Evolutionary conservation across 2,113 vertebrate species (phyloP).

Genomic region (Tichodroma muraria): DNA sequence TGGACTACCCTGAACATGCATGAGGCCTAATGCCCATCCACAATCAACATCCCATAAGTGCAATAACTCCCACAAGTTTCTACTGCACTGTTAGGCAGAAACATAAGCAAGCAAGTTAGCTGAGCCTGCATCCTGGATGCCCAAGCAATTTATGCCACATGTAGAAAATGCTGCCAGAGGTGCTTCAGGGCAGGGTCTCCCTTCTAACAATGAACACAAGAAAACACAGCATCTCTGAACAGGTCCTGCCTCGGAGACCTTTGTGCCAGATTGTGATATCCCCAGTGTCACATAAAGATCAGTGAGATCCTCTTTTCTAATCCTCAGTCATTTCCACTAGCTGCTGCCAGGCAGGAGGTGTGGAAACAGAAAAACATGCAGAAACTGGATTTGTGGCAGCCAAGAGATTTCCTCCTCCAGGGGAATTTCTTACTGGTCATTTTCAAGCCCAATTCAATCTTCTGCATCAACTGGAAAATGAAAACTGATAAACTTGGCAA

Average conservation of each 20-base stretch:
- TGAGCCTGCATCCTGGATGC: background rate
- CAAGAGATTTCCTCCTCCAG: background rate
- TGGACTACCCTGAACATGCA: background rate
- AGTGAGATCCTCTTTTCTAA: background rate
- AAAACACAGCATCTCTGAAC: background rate
- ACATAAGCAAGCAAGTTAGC: background rate
- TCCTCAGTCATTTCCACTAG: background rate
- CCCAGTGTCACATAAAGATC: background rate
- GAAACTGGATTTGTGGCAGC: background rate
- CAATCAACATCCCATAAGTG: background rate
- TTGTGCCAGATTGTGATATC: background rate
- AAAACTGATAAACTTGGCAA: background rate
- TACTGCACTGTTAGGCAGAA: background rate
- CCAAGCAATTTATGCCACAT: background rate
- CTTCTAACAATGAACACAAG: background rate
- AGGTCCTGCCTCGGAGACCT: background rate
- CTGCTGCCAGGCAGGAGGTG: background rate
- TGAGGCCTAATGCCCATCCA: background rate
- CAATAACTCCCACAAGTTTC: background rate
- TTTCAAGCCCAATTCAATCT: background rate
- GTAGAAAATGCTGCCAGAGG: background rate
- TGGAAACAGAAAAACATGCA: background rate
- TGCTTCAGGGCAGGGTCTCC: background rate
- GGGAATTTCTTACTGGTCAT: background rate
- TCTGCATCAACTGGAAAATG: background rate